Conservation (phyloP, 1,140 invertebrate species). For the Drosophila kohkoa region DNA sequence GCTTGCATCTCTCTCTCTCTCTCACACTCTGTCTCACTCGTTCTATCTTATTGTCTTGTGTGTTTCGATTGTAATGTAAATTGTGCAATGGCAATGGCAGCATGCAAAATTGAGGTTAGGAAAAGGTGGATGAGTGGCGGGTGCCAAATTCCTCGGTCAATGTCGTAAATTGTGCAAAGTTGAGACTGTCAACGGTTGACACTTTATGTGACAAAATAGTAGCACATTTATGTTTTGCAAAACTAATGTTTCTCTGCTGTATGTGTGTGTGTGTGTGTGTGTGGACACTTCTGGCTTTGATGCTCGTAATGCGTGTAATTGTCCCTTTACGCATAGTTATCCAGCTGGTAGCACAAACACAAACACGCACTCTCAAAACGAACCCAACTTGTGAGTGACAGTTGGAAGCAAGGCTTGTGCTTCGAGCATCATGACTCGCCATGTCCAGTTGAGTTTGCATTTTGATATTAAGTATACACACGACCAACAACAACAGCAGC, state of each 20-base stretch:
- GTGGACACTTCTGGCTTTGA: constrained; percentile 22
- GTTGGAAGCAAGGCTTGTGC: constrained; percentile 39
- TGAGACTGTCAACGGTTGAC: constrained; percentile 64
- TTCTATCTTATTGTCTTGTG: constrained; percentile 9
- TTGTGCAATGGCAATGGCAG: constrained; percentile 40
- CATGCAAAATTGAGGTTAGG: constrained; percentile 7
- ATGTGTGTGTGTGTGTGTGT: background rate
- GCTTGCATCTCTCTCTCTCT: no score
- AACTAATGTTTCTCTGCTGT: constrained; percentile 50
- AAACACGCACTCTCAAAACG: constrained; percentile 4
- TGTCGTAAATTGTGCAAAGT: constrained; percentile 63
- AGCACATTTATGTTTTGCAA: constrained; percentile 51
- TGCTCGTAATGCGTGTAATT: constrained; percentile 53
- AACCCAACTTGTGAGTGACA: constrained; percentile 43
- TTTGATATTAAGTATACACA: constrained; percentile 8
- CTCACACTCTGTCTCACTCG: no score
- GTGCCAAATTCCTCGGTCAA: constrained; percentile 12
- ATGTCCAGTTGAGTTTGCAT: constrained; percentile 15
- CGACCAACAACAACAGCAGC: background rate
- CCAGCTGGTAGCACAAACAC: constrained; percentile 23
- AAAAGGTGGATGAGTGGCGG: background rate
- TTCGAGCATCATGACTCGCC: constrained; percentile 14
- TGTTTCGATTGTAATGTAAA: constrained; percentile 37
- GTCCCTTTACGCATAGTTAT: constrained; percentile 41
- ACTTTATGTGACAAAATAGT: constrained; percentile 66